These are phyloP conservation scores for Okamejei kenojei DNA, from an alignment of 2,797 vertebrate species.

Conservation along the genomic window DNA sequence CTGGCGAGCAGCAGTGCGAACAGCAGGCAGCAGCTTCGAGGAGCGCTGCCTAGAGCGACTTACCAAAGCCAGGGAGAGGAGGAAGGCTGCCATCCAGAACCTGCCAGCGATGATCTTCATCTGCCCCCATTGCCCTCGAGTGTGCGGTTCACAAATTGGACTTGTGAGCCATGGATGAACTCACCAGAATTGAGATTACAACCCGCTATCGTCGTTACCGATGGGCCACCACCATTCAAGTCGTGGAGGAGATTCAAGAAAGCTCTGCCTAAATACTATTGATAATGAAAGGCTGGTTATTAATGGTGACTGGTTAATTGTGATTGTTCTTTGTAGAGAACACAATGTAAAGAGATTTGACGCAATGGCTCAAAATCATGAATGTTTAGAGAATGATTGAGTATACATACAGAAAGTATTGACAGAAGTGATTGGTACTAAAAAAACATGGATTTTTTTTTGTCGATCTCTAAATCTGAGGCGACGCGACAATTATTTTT, in stretches of 20 bases:
- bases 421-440: neutral
- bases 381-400: neutral
- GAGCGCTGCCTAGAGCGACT: too few relatives aligned
- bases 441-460: neutral
- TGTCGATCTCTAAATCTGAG: neutral
- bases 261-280: neutral
- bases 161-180: too few relatives aligned
- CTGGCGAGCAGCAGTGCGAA: too few relatives aligned
- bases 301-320: neutral
- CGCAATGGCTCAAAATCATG: neutral
- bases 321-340: neutral
- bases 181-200: too few relatives aligned
- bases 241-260: neutral
- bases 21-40: too few relatives aligned
- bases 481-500: neutral
- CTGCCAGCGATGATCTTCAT: too few relatives aligned
- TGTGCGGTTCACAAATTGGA: too few relatives aligned
- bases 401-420: neutral
- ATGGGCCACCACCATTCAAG: neutral
- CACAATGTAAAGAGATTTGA: too few relatives aligned
- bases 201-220: too few relatives aligned
- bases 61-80: too few relatives aligned
- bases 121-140: too few relatives aligned
- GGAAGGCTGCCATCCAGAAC: too few relatives aligned
- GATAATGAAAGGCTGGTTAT: neutral